Conservation (phyloP, 2,797 vertebrate species). For the Liasis olivaceus region DNA sequence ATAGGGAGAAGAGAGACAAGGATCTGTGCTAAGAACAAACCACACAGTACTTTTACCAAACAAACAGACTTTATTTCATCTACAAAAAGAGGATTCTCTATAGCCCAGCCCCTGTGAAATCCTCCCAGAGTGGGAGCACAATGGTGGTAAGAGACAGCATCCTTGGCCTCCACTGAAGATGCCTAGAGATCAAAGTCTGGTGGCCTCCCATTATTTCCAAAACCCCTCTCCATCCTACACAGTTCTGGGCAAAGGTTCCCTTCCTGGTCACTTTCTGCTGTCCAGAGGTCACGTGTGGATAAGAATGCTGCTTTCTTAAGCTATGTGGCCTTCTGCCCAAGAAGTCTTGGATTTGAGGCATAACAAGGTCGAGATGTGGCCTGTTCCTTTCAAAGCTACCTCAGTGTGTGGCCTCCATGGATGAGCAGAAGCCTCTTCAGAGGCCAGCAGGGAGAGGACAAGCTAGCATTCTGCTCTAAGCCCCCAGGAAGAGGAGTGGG, state of each 20-base stretch:
- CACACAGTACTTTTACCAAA: slow-evolving; percentile 73
- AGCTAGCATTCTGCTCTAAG: slow-evolving; percentile 35
- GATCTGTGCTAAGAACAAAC: slow-evolving; percentile 71
- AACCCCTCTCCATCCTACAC: neutral
- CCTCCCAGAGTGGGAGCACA: slow-evolving; percentile 10
- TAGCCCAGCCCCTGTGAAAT: slow-evolving; percentile 16
- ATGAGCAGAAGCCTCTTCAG: neutral
- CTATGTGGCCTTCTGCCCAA: neutral
- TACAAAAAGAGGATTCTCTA: slow-evolving; percentile 70
- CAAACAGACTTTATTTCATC: slow-evolving; percentile 82
- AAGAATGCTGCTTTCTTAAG: neutral
- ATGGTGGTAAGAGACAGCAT: neutral
- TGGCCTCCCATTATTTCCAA: slow-evolving; percentile 16
- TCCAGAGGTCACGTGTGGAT: neutral
- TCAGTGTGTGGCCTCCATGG: neutral
- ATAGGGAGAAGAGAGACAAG: slow-evolving; percentile 14
- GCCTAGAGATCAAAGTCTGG: neutral
- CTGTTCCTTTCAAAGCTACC: slow-evolving; percentile 23
- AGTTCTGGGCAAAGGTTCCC: neutral
- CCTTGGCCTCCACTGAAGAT: slow-evolving; percentile 24
- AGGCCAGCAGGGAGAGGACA: slow-evolving; percentile 32
- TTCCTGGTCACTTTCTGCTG: slow-evolving; percentile 1
- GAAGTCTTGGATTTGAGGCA: neutral
- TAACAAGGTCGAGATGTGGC: slow-evolving; percentile 1
- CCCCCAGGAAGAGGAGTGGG: slow-evolving; percentile 28